These are phyloP conservation scores for Aeoliscus strigatus DNA, from an alignment of 2,797 vertebrate species.

Conservation along the genomic window DNA sequence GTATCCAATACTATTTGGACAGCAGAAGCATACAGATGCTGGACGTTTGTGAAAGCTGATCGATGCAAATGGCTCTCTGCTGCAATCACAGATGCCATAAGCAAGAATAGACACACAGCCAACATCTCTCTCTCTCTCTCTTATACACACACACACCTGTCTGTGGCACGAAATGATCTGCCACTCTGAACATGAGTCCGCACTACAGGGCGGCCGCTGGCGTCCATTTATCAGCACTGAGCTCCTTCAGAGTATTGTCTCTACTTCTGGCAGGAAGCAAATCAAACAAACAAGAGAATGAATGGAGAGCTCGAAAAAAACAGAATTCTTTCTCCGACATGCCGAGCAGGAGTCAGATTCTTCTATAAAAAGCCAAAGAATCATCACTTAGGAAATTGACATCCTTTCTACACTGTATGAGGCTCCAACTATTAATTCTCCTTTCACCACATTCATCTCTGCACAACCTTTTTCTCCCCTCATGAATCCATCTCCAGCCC, in stretches of 20 bases:
- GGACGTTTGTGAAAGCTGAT: constrained; percentile 46
- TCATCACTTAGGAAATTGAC: constrained; percentile 14
- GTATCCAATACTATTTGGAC: constrained; percentile 29
- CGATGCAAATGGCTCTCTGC: constrained; percentile 52
- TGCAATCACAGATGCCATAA: constrained; percentile 59
- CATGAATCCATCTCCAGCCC: constrained; percentile 33
- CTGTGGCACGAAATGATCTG: constrained; percentile 64
- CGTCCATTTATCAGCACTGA: constrained; percentile 63
- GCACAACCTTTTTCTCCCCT: constrained; percentile 23
- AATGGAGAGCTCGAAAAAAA: constrained; percentile 38
- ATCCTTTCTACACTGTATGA: constrained; percentile 14
- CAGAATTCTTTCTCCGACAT: constrained; percentile 11
- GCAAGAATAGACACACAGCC: constrained; percentile 48
- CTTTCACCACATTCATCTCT: constrained; percentile 30
- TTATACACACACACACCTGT: constrained; percentile 19
- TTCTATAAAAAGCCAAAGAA: constrained; percentile 6
- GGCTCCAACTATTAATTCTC: constrained; percentile 10
- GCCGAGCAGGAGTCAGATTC: constrained; percentile 4
- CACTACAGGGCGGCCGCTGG: constrained; percentile 53
- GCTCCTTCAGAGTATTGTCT: constrained; percentile 62
- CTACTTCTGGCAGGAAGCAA: constrained; percentile 59
- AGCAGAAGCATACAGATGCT: constrained; percentile 32
- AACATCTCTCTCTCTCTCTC: constrained; percentile 29
- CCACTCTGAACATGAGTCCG: constrained; percentile 54
- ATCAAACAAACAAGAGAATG: constrained; percentile 56